Base-by-base conservation (phyloP, 2,797 vertebrate genomes). In the Esox lucius region DNA sequence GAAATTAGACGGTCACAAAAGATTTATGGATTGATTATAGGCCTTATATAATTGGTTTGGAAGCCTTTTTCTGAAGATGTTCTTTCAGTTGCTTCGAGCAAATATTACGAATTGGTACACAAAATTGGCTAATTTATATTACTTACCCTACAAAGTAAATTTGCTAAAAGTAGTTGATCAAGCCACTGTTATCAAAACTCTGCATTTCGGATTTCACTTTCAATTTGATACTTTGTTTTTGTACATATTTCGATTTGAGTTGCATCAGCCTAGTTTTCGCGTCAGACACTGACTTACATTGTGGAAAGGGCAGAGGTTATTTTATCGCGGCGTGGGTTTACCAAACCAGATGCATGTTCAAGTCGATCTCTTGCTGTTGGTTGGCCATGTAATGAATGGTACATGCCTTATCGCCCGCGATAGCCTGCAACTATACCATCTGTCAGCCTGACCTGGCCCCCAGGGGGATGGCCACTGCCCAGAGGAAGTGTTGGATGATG, bases 401-500 rank as follows among this genome's bases (percentile, higher is more conserved):
- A 83, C 82, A 80, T 42, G 75, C 69, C 80, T 62, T 72, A 19
- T 51, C 26, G 39, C 68, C 68, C 17, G 73, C 26, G 31, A 69
- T 19, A 71, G 28, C 71, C 81, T 84, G 77, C 75, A 78, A 71
- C 74, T 35, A 1, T 85, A 80, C 88, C 87, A 90, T 88, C 88
- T 88, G 89, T n/a, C n/a, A 9, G 6, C 11, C 7, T 46, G 12
- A 46, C 82, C 81, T 81, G 82, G 81, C 81, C 87, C 87, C 85
- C 87, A 82, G 68, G 87, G 90, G 83, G 78, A 46, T 53, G 48
- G 68, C 46, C 68, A 81, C 81, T 81, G 85, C 85, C 87, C 90
- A 87, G 81, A 81, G 83, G 81, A 78, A 85, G 82, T 78, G 87
- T 69, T 80, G 11, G 9, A 31, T 79, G 82, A 84, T 80, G 79